Evolutionary conservation across 2,797 vertebrate species (phyloP), one percentile per base, ranked within the genome.

Genomic region (Paratrypauchen microcephalus): DNA sequence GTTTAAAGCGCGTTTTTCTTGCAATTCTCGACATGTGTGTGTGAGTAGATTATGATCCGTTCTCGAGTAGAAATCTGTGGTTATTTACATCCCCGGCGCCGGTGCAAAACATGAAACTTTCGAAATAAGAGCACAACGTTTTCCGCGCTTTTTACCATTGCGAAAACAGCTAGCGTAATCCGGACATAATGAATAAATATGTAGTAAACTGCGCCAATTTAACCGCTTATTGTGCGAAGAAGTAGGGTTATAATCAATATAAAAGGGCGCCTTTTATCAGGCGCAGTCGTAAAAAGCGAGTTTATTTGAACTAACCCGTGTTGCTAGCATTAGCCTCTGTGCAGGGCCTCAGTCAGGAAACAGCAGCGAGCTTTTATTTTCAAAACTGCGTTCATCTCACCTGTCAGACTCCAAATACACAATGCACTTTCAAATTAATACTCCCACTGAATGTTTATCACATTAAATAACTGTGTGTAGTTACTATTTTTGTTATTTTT

Each of bases 61-160:
- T 2, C 7, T 23, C 50, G 32, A 64, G 1, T 18, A 5, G 48
- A 39, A 26, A 71, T 79, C 69, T 69, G 57, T 15, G 67, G 36
- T 54, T 71, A 83, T 74, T 86, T 76, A 71, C 62, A 67, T 54
- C 72, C 78, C 59, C 75, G 13, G 64, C 79, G 72, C 85, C 82
- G 84, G 86, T 32, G 57, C 64, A 64, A 88, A 76, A 68, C 74
- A 78, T 73, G 76, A 78, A 89, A 87, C 86, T 82, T 92, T 93
- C 92, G 92, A 92, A 94, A 94, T 94, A 94, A 94, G 92, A 94
- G 93, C 92, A 87, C 89, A 81, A 76, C 86, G 86, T 91, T 93
- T 90, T 89, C 77, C 77, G 83, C 85, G 85, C 87, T 70, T 81
- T 86, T 81, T 47, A 54, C 65, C 59, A 32, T 55, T 60, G 63